Conservation (phyloP, 35 echinoderm and acorn worm genomes). For the Ptychodera flava region DNA sequence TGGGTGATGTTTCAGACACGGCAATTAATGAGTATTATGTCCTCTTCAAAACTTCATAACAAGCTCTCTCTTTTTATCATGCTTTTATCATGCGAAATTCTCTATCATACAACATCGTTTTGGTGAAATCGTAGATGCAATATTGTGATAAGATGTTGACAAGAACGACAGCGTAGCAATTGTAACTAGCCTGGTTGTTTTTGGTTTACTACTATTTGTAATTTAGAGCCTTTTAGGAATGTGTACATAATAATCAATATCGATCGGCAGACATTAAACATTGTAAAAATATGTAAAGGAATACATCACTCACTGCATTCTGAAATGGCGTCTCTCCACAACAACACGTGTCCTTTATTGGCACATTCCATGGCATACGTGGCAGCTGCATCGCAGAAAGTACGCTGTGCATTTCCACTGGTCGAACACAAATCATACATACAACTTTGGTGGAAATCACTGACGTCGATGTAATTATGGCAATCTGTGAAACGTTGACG, state of each 20-base stretch:
- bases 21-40: conserved; percentile 1
- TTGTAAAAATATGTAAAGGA: too few relatives aligned
- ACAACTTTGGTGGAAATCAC: background rate
- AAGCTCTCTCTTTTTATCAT: background rate
- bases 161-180: too few relatives aligned
- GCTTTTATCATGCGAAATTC: background rate
- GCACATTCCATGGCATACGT: background rate
- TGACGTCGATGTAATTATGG: background rate
- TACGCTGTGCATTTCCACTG: background rate
- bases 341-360: background rate
- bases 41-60: background rate
- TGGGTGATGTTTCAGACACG: background rate
- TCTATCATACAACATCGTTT: background rate
- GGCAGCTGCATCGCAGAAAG: conserved; percentile 4
- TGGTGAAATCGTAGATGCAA: background rate
- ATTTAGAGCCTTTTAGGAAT: too few relatives aligned
- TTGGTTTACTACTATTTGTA: too few relatives aligned
- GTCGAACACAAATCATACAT: conserved; percentile 4
- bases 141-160: background rate
- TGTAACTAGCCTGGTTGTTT: too few relatives aligned
- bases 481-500: background rate
- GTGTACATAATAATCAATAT: too few relatives aligned
- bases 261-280: too few relatives aligned
- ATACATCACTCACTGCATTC: conserved; percentile 24
- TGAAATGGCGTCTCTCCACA: background rate